phyloP scores from a whole-genome alignment of 1,140 invertebrate genomes.

The Andrena cerasifolii region DNA sequence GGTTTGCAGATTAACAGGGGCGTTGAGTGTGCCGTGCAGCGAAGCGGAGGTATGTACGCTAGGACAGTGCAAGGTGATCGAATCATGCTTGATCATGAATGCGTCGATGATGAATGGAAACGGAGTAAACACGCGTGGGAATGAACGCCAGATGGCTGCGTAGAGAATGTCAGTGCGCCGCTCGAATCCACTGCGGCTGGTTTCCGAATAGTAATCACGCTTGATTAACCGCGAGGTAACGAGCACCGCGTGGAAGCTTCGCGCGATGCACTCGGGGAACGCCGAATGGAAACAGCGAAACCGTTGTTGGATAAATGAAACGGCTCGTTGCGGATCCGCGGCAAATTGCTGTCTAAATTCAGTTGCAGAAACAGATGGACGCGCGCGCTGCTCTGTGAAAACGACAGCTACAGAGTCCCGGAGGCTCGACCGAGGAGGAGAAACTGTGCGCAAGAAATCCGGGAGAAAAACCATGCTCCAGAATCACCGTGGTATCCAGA shows the following conservation, averaged over 20 bases:
- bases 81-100: conserved; percentile 59
- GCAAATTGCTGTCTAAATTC: not conserved
- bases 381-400: too few relatives aligned
- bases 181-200: not conserved
- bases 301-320: conserved; percentile 8
- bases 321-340: not conserved
- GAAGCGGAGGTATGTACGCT: conserved; percentile 53
- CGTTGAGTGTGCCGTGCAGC: conserved; percentile 50
- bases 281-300: conserved; percentile 33
- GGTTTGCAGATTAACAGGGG: conserved; percentile 50
- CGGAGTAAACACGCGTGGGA: conserved; percentile 4
- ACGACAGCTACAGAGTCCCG: too few relatives aligned
- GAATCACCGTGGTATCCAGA: not conserved
- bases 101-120: conserved; percentile 20
- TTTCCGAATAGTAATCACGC: not conserved
- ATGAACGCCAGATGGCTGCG: not conserved
- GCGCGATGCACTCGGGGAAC: too few relatives aligned
- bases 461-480: conserved; percentile 3
- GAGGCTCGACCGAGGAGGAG: not conserved
- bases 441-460: not conserved
- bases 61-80: conserved; percentile 55
- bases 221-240: conserved; percentile 1
- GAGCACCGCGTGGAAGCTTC: too few relatives aligned
- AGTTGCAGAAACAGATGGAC: not conserved
- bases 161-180: conserved; percentile 48